These are phyloP conservation scores for Platygyra sinensis DNA, from an alignment of 64 coral and sea anemone species.

Conservation along the genomic window DNA sequence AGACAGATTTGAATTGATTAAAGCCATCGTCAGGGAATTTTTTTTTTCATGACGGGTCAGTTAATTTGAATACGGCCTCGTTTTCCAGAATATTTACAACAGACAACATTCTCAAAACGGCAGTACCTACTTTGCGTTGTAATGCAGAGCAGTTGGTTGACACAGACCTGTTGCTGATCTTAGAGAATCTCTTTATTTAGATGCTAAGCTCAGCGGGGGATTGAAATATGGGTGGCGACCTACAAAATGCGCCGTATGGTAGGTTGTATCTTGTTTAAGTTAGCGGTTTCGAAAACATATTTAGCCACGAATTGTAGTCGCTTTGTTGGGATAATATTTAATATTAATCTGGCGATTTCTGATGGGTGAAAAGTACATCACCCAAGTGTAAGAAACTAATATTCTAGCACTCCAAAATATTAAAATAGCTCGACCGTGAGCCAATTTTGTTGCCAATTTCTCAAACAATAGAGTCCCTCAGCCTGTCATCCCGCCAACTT, in stretches of 20 bases:
- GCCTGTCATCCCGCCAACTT: background rate
- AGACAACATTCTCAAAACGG: background rate
- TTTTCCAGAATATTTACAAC: background rate
- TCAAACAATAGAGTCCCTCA: background rate
- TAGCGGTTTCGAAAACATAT: no score
- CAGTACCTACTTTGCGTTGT: background rate
- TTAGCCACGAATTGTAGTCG: no score
- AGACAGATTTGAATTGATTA: no score
- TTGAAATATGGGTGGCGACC: background rate
- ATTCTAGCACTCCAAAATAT: background rate
- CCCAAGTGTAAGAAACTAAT: no score
- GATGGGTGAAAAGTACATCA: no score
- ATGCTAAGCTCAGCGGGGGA: background rate
- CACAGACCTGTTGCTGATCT: background rate
- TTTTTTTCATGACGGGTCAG: background rate
- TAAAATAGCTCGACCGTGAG: background rate
- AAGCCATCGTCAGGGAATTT: background rate
- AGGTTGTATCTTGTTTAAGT: no score
- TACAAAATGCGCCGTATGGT: no score
- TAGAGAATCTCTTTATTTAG: background rate
- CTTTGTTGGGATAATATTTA: no score
- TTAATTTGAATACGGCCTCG: background rate
- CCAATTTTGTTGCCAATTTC: background rate
- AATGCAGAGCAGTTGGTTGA: background rate
- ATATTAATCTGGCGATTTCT: no score